phyloP scores from a whole-genome alignment of 2,888 invertebrate species.

The Phymatocera aterrima region DNA sequence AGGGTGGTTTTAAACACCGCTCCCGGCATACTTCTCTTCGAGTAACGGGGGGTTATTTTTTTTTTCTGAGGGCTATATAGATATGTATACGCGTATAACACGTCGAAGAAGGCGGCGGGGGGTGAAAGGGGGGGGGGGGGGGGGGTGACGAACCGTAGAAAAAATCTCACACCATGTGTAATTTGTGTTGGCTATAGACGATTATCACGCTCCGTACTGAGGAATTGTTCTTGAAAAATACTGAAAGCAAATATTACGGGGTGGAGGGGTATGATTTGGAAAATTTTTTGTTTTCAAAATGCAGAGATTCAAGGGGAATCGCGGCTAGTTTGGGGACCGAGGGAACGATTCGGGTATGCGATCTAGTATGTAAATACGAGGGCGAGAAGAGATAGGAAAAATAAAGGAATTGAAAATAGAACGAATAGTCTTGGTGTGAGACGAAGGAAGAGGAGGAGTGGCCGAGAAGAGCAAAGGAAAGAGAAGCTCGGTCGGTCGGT shows the following conservation, averaged over 20 bases:
- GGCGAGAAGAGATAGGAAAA: not conserved
- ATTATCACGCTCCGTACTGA: no score
- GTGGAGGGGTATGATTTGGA: not conserved
- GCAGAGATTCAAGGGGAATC: not conserved
- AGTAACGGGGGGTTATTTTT: no score
- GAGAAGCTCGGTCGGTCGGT: no score
- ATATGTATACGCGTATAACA: no score
- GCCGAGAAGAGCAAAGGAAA: constrained; percentile 35
- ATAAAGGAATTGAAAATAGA: constrained; percentile 37
- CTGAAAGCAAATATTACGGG: not conserved
- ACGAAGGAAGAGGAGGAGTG: not conserved
- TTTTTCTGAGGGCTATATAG: no score
- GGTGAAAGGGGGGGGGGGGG: no score
- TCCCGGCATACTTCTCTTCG: not conserved
- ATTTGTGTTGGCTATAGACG: no score
- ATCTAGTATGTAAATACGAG: constrained; percentile 34
- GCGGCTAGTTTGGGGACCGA: not conserved
- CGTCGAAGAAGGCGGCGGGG: no score
- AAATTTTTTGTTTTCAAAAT: constrained; percentile 6
- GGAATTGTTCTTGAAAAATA: no score
- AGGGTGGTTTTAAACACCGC: constrained; percentile 32
- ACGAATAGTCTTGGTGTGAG: not conserved
- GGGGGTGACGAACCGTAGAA: no score
- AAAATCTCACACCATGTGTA: no score
- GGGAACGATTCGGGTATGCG: no score